Evolutionary conservation across 1,140 invertebrate species (phyloP), one percentile per base, ranked within the genome.

Genomic region (Drosophila auraria): DNA sequence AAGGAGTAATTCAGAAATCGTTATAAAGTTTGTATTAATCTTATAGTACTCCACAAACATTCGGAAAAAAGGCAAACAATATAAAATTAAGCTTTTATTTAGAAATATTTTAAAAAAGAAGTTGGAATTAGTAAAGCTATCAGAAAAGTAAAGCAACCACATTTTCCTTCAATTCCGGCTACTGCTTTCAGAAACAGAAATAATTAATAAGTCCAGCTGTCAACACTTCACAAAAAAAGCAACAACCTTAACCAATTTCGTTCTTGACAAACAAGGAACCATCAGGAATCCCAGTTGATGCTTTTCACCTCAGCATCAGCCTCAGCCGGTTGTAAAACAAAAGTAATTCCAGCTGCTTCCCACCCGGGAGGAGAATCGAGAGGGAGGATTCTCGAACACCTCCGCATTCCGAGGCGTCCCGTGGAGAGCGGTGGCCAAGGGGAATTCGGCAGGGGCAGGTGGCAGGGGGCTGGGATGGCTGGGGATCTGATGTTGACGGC

Each of bases 151-250:
- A 60, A 62, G 20, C 61, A 45, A 65, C 47, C 38, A 36, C 36
- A 45, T 45, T 65, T 20, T 20, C 2, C 6, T 3, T 25, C 14
- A 17, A 30, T 36, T 44, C n/a, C 20, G 17, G 15, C 14, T 44
- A 12, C 38, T 44, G 23, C 45, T 20, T 25, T 7, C 12, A 33
- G 44, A 44, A 44, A 40, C 42, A 33, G 15, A 38, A 72, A 73
- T 73, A 73, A 73, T 73, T 72, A 73, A 73, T 61, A 73, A 61
- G 57, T 73, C 27, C 70, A 73, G 68, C 70, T 73, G 68, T 73
- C 54, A 44, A 20, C 69, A 72, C 33, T 72, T 42, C 53, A 38
- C 45, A 53, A 74, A 60, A 72, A 50, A 63, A 51, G 45, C 38
- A 50, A 40, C 44, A 60, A 49, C 36, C 30, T 38, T 38, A 60